A percentile compares a stretch with the other conserved stretches of the same genome.
Evolutionary conservation across 2,888 invertebrate genomes (phyloP).

Genomic region (Chymomyza fuscimana): DNA sequence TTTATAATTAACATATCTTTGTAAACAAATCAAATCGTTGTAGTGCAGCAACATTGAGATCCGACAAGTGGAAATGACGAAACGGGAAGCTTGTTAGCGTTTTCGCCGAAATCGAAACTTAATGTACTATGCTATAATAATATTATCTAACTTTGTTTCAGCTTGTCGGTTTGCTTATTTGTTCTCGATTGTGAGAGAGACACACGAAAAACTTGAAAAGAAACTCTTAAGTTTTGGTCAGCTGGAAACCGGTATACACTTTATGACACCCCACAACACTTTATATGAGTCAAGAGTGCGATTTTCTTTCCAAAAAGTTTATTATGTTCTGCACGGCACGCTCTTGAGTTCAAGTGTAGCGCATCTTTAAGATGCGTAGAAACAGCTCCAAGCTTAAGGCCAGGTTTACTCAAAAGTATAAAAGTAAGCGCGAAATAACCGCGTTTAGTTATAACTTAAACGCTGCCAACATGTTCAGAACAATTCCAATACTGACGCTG

Average conservation of each 20-base stretch:
- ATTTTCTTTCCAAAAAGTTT: not conserved
- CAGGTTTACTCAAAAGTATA: slow-evolving; percentile 35
- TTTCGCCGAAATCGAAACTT: not conserved
- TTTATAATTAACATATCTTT: not conserved
- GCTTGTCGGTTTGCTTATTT: not conserved
- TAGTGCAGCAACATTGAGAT: not conserved
- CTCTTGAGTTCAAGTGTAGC: not conserved
- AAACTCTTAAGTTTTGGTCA: not conserved
- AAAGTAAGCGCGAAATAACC: slow-evolving; percentile 44
- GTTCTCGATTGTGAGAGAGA: not conserved
- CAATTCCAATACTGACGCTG: slow-evolving; percentile 46
- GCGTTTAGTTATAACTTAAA: slow-evolving; percentile 41
- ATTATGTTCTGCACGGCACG: not conserved
- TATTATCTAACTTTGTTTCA: not conserved
- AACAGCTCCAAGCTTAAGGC: not conserved
- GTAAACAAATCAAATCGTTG: not conserved
- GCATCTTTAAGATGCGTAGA: not conserved
- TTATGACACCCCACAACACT: not conserved
- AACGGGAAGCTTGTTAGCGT: not conserved
- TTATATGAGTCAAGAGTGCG: not conserved
- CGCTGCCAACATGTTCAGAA: slow-evolving; percentile 50
- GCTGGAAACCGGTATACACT: not conserved
- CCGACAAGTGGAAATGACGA: not conserved
- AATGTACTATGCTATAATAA: not conserved
- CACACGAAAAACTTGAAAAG: not conserved